Evolutionary conservation across 2,113 vertebrate genomes (phyloP).

Genomic region (Brienomyrus brachyistius): DNA sequence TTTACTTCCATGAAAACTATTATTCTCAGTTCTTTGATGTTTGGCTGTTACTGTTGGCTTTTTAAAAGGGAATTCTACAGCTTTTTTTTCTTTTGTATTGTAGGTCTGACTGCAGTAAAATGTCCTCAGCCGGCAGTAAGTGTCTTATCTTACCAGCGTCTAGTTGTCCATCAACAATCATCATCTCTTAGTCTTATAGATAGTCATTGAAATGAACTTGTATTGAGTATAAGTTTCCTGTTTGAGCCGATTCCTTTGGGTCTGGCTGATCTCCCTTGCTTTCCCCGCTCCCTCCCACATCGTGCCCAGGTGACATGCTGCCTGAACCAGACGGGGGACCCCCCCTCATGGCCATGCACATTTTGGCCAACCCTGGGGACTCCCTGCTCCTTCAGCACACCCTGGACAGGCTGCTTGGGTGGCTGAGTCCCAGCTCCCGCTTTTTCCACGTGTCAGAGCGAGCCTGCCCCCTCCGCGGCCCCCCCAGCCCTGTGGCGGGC

Average conservation of each 20-base stretch:
- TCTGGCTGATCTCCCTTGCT: not conserved
- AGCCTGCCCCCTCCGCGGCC: conserved; percentile 51
- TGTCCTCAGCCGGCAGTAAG: conserved; percentile 53
- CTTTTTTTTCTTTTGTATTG: conserved; percentile 27
- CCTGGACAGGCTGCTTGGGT: conserved; percentile 69
- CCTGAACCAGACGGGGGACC: conserved; percentile 51
- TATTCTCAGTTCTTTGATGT: not conserved
- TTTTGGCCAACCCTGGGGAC: conserved; percentile 71
- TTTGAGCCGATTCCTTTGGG: not conserved
- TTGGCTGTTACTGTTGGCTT: not conserved
- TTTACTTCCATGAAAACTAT: not conserved
- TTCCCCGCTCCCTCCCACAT: not conserved
- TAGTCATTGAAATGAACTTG: not conserved
- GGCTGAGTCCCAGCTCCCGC: conserved; percentile 67
- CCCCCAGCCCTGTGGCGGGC: conserved; percentile 43
- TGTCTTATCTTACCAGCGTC: conserved; percentile 4
- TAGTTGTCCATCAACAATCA: not conserved
- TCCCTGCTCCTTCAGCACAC: conserved; percentile 72
- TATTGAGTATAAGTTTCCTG: not conserved
- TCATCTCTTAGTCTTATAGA: not conserved
- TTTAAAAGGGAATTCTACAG: not conserved
- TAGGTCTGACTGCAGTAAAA: conserved; percentile 58
- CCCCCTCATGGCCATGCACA: conserved; percentile 72
- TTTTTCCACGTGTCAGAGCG: conserved; percentile 84
- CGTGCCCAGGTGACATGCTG: conserved; percentile 34